phyloP scores from a whole-genome alignment of 2,888 invertebrate genomes.

The Neoscelio sp. region DNA sequence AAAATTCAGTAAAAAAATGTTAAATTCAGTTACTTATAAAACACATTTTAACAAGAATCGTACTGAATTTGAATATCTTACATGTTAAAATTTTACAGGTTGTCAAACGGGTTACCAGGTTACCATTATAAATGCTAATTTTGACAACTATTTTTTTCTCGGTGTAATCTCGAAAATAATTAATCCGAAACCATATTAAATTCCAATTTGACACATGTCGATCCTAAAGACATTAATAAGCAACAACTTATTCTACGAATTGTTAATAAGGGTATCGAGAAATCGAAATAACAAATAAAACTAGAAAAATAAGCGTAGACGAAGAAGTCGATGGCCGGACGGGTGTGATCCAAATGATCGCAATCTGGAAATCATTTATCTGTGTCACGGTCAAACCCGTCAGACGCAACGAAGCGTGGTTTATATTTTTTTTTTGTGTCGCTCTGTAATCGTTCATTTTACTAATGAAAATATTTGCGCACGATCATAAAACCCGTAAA shows the following conservation, averaged over 20 bases:
- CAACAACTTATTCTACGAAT: not conserved
- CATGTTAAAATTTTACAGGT: no score
- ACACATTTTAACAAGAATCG: no score
- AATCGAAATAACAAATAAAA: not conserved
- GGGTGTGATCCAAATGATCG: constrained; percentile 43
- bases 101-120: no score
- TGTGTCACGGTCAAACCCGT: constrained; percentile 63
- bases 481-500: constrained; percentile 44
- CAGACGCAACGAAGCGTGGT: constrained; percentile 47
- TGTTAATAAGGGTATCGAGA: not conserved
- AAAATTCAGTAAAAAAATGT: no score
- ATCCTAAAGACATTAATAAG: not conserved
- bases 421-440: constrained; percentile 33
- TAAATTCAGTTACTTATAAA: no score
- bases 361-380: constrained; percentile 56
- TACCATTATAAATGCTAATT: no score
- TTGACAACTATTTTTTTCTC: no score
- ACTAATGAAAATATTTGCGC: constrained; percentile 33
- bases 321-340: constrained; percentile 52
- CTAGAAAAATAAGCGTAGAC: not conserved
- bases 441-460: constrained; percentile 34
- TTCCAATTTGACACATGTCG: not conserved
- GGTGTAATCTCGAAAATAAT: no score
- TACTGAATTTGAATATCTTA: no score
- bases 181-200: no score